A percentile compares a stretch with the other conserved stretches of the same genome.
Evolutionary conservation across 2,113 vertebrate species (phyloP).

Genomic region (Phyllopteryx taeniolatus): DNA sequence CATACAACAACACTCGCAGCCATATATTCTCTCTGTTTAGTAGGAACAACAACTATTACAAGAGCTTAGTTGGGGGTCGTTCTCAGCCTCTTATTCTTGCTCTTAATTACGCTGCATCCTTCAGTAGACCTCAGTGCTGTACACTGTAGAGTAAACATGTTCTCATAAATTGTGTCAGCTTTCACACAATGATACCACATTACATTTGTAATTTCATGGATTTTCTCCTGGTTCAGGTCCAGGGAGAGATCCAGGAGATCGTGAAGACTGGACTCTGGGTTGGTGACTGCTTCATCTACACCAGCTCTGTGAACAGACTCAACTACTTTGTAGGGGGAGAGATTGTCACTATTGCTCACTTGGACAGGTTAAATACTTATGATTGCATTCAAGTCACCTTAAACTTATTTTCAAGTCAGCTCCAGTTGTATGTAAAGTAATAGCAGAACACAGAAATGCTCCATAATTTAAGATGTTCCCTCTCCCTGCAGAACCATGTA

Average conservation of each 20-base stretch:
- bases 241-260: constrained; percentile 97
- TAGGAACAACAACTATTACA: too few species aligned
- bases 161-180: neutral
- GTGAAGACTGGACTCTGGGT: constrained; percentile 98
- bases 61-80: too few species aligned
- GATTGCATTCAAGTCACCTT: neutral
- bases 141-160: too few species aligned
- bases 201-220: neutral
- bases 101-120: too few species aligned
- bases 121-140: too few species aligned
- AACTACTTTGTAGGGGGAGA: constrained; percentile 99
- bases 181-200: neutral
- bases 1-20: too few species aligned
- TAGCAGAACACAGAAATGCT: neutral
- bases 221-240: constrained; percentile 77
- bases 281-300: constrained; percentile 98
- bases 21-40: too few species aligned
- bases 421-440: too few species aligned
- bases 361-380: constrained; percentile 84
- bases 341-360: constrained; percentile 97
- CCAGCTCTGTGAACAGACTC: constrained; percentile 97
- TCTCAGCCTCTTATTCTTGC: too few species aligned
- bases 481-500: constrained; percentile 88
- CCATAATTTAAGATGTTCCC: neutral
- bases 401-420: neutral